Conservation (phyloP, 2,888 invertebrate genomes). For the Xiphydria camelus region DNA sequence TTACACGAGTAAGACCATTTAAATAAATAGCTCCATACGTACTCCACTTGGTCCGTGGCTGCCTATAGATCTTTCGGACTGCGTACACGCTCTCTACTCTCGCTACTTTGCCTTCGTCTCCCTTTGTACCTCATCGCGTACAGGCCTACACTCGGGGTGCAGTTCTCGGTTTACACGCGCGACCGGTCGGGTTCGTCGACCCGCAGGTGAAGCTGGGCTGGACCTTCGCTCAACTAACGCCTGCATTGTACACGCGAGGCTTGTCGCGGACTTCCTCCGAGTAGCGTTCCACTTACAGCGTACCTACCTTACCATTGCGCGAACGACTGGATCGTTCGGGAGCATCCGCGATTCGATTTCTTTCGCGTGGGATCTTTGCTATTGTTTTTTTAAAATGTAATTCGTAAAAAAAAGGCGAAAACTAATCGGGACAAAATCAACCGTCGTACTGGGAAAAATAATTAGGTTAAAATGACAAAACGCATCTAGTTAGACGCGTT, state of each 20-base stretch:
- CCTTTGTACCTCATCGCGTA: neutral
- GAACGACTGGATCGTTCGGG: no score
- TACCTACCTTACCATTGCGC: no score
- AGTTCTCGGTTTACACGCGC: constrained; percentile 15
- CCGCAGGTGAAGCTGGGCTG: constrained; percentile 24
- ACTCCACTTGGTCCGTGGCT: neutral
- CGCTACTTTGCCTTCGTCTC: neutral
- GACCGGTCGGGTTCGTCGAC: constrained; percentile 23
- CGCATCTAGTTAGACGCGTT: no score
- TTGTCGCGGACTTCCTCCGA: no score
- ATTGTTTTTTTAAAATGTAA: no score
- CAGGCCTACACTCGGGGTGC: constrained; percentile 11
- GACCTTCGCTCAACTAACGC: neutral
- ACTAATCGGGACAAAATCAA: no score
- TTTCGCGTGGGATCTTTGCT: no score
- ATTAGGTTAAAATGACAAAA: no score
- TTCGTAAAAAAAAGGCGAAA: no score
- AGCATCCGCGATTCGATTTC: no score
- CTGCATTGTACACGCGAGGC: neutral
- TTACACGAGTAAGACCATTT: neutral
- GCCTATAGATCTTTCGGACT: neutral
- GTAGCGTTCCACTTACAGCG: no score
- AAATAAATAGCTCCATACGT: neutral
- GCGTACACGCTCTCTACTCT: neutral
- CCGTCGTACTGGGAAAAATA: no score